Conservation (phyloP, 2,797 vertebrate species). For the Acanthis flammea region DNA sequence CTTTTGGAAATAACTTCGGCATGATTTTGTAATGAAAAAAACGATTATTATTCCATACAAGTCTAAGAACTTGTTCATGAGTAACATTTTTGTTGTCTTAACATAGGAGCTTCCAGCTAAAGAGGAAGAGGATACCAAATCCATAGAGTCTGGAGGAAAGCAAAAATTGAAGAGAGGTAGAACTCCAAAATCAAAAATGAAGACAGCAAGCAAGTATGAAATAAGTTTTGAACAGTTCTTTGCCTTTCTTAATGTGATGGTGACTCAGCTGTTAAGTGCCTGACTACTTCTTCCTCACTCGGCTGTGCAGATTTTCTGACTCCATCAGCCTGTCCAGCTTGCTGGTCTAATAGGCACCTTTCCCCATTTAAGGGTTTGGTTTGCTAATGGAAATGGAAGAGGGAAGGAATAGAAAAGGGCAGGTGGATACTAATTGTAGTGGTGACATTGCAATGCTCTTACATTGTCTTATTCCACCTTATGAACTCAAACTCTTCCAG, state of each 20-base stretch:
- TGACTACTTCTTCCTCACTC: not conserved
- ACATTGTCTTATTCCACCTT: not conserved
- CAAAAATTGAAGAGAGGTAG: conserved; percentile 57
- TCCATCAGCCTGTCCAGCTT: not conserved
- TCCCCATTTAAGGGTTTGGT: not conserved
- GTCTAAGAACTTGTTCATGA: not conserved
- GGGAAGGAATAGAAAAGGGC: not conserved
- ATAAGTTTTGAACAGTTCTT: not conserved
- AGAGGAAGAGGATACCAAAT: conserved; percentile 58
- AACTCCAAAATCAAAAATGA: conserved; percentile 72
- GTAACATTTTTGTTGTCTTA: not conserved
- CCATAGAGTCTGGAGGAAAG: conserved; percentile 27
- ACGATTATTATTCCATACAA: not conserved
- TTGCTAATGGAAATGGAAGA: not conserved
- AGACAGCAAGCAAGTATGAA: conserved; percentile 78
- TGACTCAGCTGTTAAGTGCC: not conserved
- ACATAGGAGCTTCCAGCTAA: conserved; percentile 72
- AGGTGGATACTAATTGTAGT: not conserved
- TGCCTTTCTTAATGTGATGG: not conserved
- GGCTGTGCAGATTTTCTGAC: not conserved
- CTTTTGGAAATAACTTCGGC: not conserved
- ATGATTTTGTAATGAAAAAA: not conserved
- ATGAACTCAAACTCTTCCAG: not conserved
- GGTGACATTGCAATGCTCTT: not conserved
- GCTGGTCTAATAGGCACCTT: not conserved